phyloP scores from a whole-genome alignment of 2,797 vertebrate genomes.

The Hoplostethus mediterraneus region DNA sequence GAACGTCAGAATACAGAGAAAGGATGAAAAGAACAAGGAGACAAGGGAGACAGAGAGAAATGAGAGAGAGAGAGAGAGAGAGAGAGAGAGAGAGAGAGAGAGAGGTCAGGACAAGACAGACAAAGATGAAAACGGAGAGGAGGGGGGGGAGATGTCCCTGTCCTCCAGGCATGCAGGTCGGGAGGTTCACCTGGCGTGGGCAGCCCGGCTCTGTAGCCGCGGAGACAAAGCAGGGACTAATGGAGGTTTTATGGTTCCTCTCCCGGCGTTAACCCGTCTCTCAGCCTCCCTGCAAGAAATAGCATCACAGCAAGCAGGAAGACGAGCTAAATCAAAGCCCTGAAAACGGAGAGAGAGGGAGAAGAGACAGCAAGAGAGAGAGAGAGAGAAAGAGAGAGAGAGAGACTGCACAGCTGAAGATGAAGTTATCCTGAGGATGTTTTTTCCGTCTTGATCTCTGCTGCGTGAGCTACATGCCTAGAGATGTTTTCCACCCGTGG shows the following conservation, averaged over 20 bases:
- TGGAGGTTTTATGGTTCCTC: conserved; percentile 43
- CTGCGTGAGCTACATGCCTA: conserved; percentile 16
- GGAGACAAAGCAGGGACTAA: conserved; percentile 39
- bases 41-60: not conserved
- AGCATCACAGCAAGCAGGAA: conserved; percentile 42
- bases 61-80: not conserved
- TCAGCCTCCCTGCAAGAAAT: conserved; percentile 56
- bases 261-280: conserved; percentile 4
- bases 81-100: not conserved
- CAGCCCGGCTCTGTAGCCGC: conserved; percentile 19
- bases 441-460: conserved; percentile 31
- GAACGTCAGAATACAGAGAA: not conserved
- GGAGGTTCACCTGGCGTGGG: conserved; percentile 62
- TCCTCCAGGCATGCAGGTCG: conserved; percentile 42
- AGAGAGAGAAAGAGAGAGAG: conserved; percentile 11
- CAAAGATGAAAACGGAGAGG: not conserved
- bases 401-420: not conserved
- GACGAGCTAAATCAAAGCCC: conserved; percentile 30
- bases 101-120: not conserved
- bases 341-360: no score
- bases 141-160: conserved; percentile 15
- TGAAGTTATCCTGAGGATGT: conserved; percentile 13
- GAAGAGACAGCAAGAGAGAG: not conserved
- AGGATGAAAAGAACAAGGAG: not conserved
- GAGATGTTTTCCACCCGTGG: conserved; percentile 48